Conservation (phyloP, 2,888 invertebrate genomes). For the Operophtera brumata region DNA sequence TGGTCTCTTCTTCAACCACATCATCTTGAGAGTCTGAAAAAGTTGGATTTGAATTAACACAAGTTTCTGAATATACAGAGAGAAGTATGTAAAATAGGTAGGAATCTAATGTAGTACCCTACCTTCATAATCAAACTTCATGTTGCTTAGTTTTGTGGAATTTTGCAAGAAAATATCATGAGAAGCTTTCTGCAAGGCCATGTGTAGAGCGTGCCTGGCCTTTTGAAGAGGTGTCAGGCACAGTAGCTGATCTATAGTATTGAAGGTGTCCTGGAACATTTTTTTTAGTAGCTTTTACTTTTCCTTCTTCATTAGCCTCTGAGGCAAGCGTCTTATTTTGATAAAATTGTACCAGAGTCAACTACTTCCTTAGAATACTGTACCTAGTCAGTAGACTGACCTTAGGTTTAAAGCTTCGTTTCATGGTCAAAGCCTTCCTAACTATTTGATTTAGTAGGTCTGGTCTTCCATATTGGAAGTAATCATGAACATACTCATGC, state of each 20-base stretch:
- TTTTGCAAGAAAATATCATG: slow-evolving; percentile 60
- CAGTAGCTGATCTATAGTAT: slow-evolving; percentile 51
- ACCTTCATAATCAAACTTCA: slow-evolving; percentile 57
- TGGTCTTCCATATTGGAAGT: slow-evolving; percentile 76
- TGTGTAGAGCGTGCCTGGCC: slow-evolving; percentile 66
- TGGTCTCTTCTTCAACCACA: slow-evolving; percentile 60
- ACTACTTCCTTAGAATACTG: too few species aligned
- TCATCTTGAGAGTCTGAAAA: slow-evolving; percentile 59
- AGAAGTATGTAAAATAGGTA: not conserved
- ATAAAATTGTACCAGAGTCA: too few species aligned
- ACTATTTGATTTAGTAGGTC: slow-evolving; percentile 79
- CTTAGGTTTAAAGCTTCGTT: slow-evolving; percentile 63
- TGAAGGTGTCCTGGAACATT: slow-evolving; percentile 46
- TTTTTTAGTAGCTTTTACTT: not conserved
- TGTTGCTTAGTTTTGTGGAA: slow-evolving; percentile 50
- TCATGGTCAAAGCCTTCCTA: slow-evolving; percentile 73
- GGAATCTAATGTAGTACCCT: slow-evolving; percentile 2
- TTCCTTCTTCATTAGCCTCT: too few species aligned
- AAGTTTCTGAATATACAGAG: too few species aligned
- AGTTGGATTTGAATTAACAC: not conserved
- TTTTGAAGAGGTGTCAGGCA: slow-evolving; percentile 70
- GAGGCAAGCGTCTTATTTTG: too few species aligned
- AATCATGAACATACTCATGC: slow-evolving; percentile 82
- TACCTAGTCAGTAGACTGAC: slow-evolving; percentile 38
- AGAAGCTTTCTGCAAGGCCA: slow-evolving; percentile 68